These are phyloP conservation scores for Ormyrus rosae DNA, from an alignment of 2,888 invertebrate genomes.

Conservation along the genomic window DNA sequence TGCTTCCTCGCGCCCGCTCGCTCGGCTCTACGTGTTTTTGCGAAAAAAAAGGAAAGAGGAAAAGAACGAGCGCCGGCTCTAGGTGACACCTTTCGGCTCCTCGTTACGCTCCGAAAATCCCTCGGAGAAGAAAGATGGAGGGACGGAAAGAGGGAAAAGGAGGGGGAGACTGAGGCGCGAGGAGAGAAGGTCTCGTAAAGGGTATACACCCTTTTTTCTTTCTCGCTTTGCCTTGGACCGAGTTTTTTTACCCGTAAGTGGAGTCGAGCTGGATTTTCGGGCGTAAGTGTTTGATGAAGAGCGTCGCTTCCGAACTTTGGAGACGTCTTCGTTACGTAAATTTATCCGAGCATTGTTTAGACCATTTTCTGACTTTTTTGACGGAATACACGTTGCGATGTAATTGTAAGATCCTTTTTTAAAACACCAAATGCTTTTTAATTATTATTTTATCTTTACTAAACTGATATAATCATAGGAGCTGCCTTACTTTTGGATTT, in stretches of 20 bases:
- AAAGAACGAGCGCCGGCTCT: constrained; percentile 22
- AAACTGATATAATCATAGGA: too few relatives aligned
- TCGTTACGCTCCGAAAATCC: constrained; percentile 58
- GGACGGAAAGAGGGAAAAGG: constrained; percentile 20
- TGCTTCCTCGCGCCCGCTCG: too few relatives aligned
- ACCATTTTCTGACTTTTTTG: too few relatives aligned
- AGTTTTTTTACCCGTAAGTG: not conserved
- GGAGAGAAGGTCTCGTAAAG: constrained; percentile 54
- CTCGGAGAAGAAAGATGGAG: constrained; percentile 54
- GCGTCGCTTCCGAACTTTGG: not conserved
- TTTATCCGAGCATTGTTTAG: too few relatives aligned
- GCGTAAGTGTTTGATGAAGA: constrained; percentile 5
- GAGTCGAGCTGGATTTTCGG: not conserved
- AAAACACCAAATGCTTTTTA: too few relatives aligned
- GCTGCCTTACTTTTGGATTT: too few relatives aligned
- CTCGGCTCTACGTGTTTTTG: constrained; percentile 42
- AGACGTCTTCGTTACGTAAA: too few relatives aligned
- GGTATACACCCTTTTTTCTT: constrained; percentile 22
- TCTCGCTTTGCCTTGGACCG: not conserved
- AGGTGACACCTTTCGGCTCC: constrained; percentile 54
- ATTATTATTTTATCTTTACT: too few relatives aligned
- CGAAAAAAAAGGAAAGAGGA: constrained; percentile 51
- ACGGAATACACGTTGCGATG: too few relatives aligned
- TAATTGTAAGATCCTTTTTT: too few relatives aligned
- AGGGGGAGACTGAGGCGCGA: constrained; percentile 38